Conservation (phyloP, 2,113 vertebrate genomes). For the Hippolais icterina region DNA sequence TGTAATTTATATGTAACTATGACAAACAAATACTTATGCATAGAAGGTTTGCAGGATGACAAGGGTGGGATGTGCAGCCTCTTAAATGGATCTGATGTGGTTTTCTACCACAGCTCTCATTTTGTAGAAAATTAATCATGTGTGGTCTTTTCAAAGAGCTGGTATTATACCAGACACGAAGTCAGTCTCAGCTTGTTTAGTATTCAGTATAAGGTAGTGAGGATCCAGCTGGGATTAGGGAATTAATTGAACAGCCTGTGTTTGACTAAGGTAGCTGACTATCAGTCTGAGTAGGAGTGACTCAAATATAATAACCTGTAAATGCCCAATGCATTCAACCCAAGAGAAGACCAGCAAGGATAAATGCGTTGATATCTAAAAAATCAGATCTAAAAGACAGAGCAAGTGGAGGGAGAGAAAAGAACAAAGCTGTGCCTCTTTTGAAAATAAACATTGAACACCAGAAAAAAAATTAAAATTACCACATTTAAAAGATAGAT, state of each 20-base stretch:
- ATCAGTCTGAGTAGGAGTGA: background rate
- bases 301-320: background rate
- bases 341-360: background rate
- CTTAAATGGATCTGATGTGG: background rate
- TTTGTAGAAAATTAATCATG: background rate
- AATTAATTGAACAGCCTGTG: conserved; percentile 33
- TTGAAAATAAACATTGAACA: background rate
- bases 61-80: background rate
- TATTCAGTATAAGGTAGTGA: background rate
- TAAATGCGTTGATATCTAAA: background rate
- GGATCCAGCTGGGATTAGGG: background rate
- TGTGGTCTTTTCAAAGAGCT: background rate
- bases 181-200: background rate
- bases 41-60: background rate
- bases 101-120: background rate
- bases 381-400: background rate
- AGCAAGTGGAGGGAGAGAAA: background rate
- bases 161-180: background rate
- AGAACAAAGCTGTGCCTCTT: background rate
- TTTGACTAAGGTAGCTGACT: conserved; percentile 12
- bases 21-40: background rate
- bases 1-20: background rate
- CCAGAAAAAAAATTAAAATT: background rate
- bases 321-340: background rate
- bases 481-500: background rate